Evolutionary conservation across 2,797 vertebrate species (phyloP), one percentile per base, ranked within the genome.

Genomic region (Pseudopleuronectes americanus): DNA sequence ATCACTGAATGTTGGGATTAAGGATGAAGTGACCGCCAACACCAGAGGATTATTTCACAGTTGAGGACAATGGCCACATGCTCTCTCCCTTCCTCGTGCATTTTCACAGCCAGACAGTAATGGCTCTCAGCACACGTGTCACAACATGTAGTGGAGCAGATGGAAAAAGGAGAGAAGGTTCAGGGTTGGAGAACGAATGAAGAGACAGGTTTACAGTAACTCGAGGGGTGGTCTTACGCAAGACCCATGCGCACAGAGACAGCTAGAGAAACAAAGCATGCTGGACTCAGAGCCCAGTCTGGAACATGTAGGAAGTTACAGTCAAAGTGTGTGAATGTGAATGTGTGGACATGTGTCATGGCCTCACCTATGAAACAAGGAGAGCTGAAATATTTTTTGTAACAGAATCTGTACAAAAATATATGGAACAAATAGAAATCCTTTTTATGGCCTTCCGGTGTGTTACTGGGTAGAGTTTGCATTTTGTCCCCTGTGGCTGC

Each of bases 191-290:
- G 64, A 67, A 24, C 70, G 31, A 65, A 61, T 38, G 70, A 64
- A 47, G 62, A 82, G 55, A 65, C 68, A 71, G 63, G 83, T 84
- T 89, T 80, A 88, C 76, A 84, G 74, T 68, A 81, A 63, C 83
- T 64, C 65, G 56, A 49, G 51, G 64, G 80, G 83, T 84, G 81
- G 83, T 89, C 84, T 88, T 75, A 57, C n/a, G n/a, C 75, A 83
- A 80, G 64, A 79, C 52, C 63, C 63, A 56, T 4, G 2, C 68
- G 74, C 70, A 66, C 45, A 5, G 52, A 69, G 52, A 74, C 80
- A 80, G 71, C 78, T 71, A 67, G 43, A 68, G 67, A 84, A 72
- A 84, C 59, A 74, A 71, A 85, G 55, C 63, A 71, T 28, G 63
- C 62, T 47, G 66, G 64, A 76, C 52, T 59, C 19, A 53, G 54